These are phyloP conservation scores for Ceratina australensis DNA, from an alignment of 1,140 invertebrate species.

Conservation along the genomic window DNA sequence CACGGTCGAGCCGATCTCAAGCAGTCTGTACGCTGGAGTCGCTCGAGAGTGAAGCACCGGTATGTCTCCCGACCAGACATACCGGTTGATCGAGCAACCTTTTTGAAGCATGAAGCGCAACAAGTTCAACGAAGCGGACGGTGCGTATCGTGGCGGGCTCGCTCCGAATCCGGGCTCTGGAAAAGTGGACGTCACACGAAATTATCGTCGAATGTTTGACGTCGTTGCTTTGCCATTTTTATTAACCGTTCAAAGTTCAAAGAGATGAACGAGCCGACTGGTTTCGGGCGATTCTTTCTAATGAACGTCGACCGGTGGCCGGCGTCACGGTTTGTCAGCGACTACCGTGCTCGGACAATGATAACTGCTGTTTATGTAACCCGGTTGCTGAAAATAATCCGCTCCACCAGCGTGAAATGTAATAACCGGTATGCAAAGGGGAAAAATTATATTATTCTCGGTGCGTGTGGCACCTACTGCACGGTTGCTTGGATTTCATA, in stretches of 20 bases:
- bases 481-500: not conserved
- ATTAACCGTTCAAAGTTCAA: not conserved
- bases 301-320: not conserved
- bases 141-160: slow-evolving; percentile 33
- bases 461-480: not conserved
- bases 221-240: not conserved
- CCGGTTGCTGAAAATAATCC: not conserved
- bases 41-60: slow-evolving; percentile 35
- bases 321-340: not conserved
- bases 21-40: not conserved
- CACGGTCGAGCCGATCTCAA: not conserved
- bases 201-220: slow-evolving; percentile 20
- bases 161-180: not conserved
- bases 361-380: no score
- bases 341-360: not conserved
- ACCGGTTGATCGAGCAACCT: slow-evolving; percentile 53
- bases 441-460: not conserved
- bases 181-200: slow-evolving; percentile 36
- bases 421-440: not conserved
- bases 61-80: slow-evolving; percentile 45
- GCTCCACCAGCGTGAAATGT: slow-evolving; percentile 25
- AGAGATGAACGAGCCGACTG: no score
- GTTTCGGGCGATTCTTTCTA: not conserved
- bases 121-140: slow-evolving; percentile 51
- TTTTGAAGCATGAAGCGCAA: slow-evolving; percentile 51